These are phyloP conservation scores for Gobius niger DNA, from an alignment of 2,113 vertebrate genomes.

Conservation along the genomic window DNA sequence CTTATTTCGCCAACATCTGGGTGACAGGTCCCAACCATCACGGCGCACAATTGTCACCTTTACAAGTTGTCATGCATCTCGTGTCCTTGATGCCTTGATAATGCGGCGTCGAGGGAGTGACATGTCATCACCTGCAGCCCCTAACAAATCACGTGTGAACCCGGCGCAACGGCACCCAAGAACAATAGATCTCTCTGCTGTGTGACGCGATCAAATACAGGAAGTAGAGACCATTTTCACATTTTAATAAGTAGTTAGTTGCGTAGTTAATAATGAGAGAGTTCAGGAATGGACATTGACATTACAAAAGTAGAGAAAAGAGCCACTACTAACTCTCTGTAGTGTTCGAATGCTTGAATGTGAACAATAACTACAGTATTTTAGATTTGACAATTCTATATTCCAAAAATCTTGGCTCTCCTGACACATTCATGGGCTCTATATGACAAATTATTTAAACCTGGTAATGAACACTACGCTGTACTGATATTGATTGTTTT, in stretches of 20 bases:
- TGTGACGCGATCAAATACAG: not conserved
- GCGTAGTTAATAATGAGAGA: too few relatives aligned
- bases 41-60: conserved; percentile 64
- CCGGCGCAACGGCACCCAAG: conserved; percentile 23
- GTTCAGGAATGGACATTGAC: too few relatives aligned
- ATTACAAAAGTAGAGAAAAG: too few relatives aligned
- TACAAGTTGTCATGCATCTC: conserved; percentile 61
- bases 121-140: conserved; percentile 46
- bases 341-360: too few relatives aligned
- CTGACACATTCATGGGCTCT: too few relatives aligned
- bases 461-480: too few relatives aligned
- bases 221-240: conserved; percentile 2
- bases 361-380: too few relatives aligned
- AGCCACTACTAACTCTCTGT: too few relatives aligned
- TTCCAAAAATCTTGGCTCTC: too few relatives aligned
- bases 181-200: conserved; percentile 11
- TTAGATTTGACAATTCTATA: too few relatives aligned
- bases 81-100: conserved; percentile 58
- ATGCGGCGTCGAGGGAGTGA: conserved; percentile 45
- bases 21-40: conserved; percentile 59
- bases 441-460: too few relatives aligned
- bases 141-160: conserved; percentile 38
- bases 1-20: conserved; percentile 51
- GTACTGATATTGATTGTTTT: too few relatives aligned
- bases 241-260: not conserved